phyloP scores from a whole-genome alignment of 1,140 invertebrate species.

The Papilio xuthus region DNA sequence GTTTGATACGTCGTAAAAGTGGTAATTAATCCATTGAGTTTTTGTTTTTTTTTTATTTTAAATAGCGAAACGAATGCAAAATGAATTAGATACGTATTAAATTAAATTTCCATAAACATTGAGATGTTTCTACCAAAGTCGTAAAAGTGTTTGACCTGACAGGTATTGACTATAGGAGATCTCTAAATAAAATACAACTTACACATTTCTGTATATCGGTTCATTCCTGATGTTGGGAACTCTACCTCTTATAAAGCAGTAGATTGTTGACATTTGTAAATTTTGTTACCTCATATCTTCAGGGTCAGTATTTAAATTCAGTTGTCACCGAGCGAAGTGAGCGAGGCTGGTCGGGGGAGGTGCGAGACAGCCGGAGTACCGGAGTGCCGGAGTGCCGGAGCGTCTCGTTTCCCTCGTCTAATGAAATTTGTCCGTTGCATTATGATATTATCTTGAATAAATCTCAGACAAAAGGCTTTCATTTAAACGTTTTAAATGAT shows the following conservation, averaged over 20 bases:
- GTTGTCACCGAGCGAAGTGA: background rate
- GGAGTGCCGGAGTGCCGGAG: background rate
- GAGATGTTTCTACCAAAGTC: background rate
- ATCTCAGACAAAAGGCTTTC: conserved; percentile 12
- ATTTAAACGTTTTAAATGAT: conserved; percentile 21
- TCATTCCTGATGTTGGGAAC: too few relatives aligned
- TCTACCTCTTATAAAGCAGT: too few relatives aligned
- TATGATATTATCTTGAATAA: conserved; percentile 29
- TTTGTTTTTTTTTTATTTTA: background rate
- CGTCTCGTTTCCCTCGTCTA: conserved; percentile 5
- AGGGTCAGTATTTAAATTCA: conserved; percentile 8
- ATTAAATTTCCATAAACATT: background rate
- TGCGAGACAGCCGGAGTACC: background rate
- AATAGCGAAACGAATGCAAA: background rate
- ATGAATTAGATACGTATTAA: background rate
- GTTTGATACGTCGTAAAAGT: too few relatives aligned
- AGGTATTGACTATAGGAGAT: background rate
- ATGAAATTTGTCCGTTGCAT: conserved; percentile 34
- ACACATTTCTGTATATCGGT: too few relatives aligned
- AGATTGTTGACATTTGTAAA: too few relatives aligned
- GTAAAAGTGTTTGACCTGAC: conserved; percentile 16
- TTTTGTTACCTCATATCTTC: background rate
- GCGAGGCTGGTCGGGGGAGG: background rate
- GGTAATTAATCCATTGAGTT: too few relatives aligned
- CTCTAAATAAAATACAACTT: background rate